Percentiles rank a stretch among this genome's conserved stretches.
Conservation (phyloP, 2,888 invertebrate genomes). For the Copidosoma aretas region DNA sequence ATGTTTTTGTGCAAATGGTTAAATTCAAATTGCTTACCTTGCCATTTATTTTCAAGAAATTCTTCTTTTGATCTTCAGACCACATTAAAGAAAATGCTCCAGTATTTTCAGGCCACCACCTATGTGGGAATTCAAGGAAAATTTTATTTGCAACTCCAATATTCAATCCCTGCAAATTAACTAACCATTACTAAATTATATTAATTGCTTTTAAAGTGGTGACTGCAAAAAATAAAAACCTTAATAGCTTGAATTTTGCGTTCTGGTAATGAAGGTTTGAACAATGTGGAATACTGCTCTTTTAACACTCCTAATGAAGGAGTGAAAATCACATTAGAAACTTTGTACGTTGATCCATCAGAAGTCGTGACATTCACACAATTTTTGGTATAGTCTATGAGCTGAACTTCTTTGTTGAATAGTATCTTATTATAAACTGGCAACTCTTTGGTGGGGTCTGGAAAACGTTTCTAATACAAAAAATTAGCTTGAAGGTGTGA, state of each 20-base stretch:
- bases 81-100: conserved; percentile 68
- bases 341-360: conserved; percentile 66
- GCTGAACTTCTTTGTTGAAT: conserved; percentile 66
- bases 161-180: conserved; percentile 64
- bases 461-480: conserved; percentile 64
- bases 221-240: conserved; percentile 31
- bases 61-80: conserved; percentile 65
- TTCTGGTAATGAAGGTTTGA: conserved; percentile 67
- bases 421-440: conserved; percentile 63
- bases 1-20: neutral
- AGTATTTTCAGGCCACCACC: conserved; percentile 69
- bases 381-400: conserved; percentile 64
- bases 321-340: conserved; percentile 73
- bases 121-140: conserved; percentile 71
- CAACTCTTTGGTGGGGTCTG: conserved; percentile 61
- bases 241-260: conserved; percentile 63
- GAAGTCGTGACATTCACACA: conserved; percentile 66
- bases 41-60: conserved; percentile 58
- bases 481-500: neutral
- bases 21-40: conserved; percentile 42
- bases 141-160: conserved; percentile 75
- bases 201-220: too few relatives aligned
- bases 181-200: conserved; percentile 14
- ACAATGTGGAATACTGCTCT: conserved; percentile 67
- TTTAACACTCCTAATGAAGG: conserved; percentile 74